A percentile compares a stretch with the other conserved stretches of the same genome.
Evolutionary conservation across 2,888 invertebrate species (phyloP).

Genomic region (Cryptocheilus praepositus): DNA sequence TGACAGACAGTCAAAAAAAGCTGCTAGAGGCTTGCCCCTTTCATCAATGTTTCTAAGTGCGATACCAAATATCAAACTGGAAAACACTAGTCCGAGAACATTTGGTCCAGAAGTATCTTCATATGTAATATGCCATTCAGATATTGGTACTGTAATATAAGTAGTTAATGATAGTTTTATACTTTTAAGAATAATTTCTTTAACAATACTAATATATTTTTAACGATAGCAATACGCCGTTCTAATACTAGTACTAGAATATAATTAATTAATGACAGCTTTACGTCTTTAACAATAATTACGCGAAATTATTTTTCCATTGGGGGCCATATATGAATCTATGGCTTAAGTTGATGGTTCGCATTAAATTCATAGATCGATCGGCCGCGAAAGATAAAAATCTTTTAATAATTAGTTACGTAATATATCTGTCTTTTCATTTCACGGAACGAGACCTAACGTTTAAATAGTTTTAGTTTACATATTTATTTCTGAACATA

Average conservation of each 20-base stretch:
- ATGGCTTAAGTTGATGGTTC: too few species aligned
- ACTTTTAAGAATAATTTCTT: too few species aligned
- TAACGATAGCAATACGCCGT: too few species aligned
- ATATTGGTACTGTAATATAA: conserved; percentile 43
- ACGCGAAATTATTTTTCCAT: too few species aligned
- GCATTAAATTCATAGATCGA: too few species aligned
- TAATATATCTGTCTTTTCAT: neutral
- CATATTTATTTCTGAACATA: conserved; percentile 29
- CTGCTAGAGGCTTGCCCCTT: conserved; percentile 85
- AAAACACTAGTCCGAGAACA: conserved; percentile 89
- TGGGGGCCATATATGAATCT: too few species aligned
- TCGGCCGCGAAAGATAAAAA: too few species aligned
- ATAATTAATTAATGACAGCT: too few species aligned
- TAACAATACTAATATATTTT: too few species aligned
- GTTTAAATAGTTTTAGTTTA: neutral
- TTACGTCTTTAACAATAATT: too few species aligned
- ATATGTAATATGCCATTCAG: conserved; percentile 82
- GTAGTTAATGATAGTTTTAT: neutral
- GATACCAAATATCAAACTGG: conserved; percentile 90
- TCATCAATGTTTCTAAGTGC: conserved; percentile 89
- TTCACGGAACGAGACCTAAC: neutral
- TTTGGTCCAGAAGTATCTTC: conserved; percentile 86
- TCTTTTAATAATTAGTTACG: too few species aligned
- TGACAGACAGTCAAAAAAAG: conserved; percentile 89
- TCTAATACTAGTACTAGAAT: too few species aligned